Evolutionary conservation across 2,888 invertebrate species (phyloP).

Genomic region (Pegoplata infirma): DNA sequence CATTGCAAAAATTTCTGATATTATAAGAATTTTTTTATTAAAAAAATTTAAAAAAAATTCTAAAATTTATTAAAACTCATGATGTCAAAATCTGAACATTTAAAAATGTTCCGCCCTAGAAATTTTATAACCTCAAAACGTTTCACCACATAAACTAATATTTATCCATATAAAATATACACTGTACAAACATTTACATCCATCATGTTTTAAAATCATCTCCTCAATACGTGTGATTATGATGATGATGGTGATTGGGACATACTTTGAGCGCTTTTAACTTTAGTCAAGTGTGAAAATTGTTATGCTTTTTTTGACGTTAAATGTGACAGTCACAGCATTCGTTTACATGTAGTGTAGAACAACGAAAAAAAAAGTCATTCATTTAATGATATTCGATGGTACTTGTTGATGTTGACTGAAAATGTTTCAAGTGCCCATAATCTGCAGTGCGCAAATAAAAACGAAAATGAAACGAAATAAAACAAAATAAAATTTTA

Average conservation of each 20-base stretch:
- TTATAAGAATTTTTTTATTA: too few species aligned
- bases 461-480: neutral
- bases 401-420: too few species aligned
- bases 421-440: neutral
- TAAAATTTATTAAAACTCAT: too few species aligned
- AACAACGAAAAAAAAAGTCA: neutral
- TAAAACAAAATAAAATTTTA: too few species aligned
- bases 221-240: neutral
- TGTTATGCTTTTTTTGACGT: neutral
- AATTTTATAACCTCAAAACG: too few species aligned
- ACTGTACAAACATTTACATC: neutral
- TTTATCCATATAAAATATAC: too few species aligned
- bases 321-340: neutral
- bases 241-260: neutral
- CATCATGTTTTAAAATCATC: neutral
- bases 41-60: too few species aligned
- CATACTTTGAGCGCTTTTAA: neutral
- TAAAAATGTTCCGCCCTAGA: too few species aligned
- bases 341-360: neutral
- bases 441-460: neutral
- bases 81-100: too few species aligned
- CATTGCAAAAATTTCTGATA: too few species aligned
- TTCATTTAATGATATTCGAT: neutral
- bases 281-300: neutral
- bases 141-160: too few species aligned